Conservation (phyloP, 2,113 vertebrate species). For the Ascaphus truei region DNA sequence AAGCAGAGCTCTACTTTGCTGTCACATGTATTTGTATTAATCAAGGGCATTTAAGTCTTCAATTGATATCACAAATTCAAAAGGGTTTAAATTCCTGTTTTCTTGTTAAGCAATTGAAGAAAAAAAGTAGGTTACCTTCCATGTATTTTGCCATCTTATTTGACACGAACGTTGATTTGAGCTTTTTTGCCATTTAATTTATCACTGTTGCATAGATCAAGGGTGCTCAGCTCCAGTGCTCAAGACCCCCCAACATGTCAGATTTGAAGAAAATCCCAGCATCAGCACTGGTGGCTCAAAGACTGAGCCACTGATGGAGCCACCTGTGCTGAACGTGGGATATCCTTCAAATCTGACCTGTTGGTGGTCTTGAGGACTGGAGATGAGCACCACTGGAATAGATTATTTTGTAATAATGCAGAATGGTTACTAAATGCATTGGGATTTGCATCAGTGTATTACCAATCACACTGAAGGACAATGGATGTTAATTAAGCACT, state of each 20-base stretch:
- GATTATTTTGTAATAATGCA: too few relatives aligned
- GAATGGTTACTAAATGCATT: not conserved
- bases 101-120: not conserved
- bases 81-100: slow-evolving; percentile 45
- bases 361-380: too few relatives aligned
- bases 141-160: too few relatives aligned
- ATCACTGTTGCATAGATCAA: too few relatives aligned
- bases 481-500: slow-evolving; percentile 33
- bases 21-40: slow-evolving; percentile 54
- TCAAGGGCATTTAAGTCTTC: slow-evolving; percentile 56
- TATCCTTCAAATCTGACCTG: too few relatives aligned
- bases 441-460: slow-evolving; percentile 2
- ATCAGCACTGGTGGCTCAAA: too few relatives aligned
- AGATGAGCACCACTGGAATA: too few relatives aligned
- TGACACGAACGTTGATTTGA: not conserved
- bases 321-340: too few relatives aligned
- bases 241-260: too few relatives aligned
- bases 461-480: slow-evolving; percentile 19
- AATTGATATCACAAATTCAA: slow-evolving; percentile 47
- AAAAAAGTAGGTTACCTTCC: not conserved
- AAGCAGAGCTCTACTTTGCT: slow-evolving; percentile 49
- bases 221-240: too few relatives aligned
- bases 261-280: too few relatives aligned
- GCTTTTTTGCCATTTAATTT: not conserved
- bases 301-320: too few relatives aligned